Percentiles rank a stretch among this genome's conserved stretches.
Conservation (phyloP, 2,888 invertebrate genomes). For the Drosophila prostipennis region DNA sequence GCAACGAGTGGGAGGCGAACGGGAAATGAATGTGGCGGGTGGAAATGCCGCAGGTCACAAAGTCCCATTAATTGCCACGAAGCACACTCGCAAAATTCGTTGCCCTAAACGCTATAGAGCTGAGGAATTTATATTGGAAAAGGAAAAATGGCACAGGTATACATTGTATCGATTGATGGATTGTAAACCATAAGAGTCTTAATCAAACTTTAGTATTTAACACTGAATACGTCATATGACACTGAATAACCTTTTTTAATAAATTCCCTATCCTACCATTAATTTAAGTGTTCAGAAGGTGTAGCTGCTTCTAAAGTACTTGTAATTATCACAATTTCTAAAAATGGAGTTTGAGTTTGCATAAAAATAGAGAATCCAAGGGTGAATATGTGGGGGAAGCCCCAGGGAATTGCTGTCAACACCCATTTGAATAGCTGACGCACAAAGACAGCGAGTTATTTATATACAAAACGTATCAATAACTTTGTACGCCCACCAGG, state of each 20-base stretch:
- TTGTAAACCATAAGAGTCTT: too few species aligned
- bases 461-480: slow-evolving; percentile 28
- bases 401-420: neutral
- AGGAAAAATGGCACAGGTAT: neutral
- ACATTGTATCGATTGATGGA: neutral
- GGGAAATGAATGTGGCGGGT: slow-evolving; percentile 31
- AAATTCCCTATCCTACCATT: too few species aligned
- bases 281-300: too few species aligned
- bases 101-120: neutral
- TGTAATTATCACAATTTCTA: neutral
- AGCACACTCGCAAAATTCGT: slow-evolving; percentile 15
- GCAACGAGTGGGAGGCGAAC: slow-evolving; percentile 60
- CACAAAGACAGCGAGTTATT: slow-evolving; percentile 10
- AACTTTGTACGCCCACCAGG: slow-evolving; percentile 1
- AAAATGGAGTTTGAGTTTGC: neutral
- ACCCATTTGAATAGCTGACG: neutral
- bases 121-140: slow-evolving; percentile 10
- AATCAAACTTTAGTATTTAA: neutral
- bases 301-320: neutral
- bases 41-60: slow-evolving; percentile 28
- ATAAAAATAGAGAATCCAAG: neutral
- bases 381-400: neutral
- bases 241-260: too few species aligned
- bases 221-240: too few species aligned
- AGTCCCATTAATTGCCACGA: slow-evolving; percentile 17